Base-by-base conservation (phyloP, 2,797 vertebrate species). In the Sebastolobus alascanus region DNA sequence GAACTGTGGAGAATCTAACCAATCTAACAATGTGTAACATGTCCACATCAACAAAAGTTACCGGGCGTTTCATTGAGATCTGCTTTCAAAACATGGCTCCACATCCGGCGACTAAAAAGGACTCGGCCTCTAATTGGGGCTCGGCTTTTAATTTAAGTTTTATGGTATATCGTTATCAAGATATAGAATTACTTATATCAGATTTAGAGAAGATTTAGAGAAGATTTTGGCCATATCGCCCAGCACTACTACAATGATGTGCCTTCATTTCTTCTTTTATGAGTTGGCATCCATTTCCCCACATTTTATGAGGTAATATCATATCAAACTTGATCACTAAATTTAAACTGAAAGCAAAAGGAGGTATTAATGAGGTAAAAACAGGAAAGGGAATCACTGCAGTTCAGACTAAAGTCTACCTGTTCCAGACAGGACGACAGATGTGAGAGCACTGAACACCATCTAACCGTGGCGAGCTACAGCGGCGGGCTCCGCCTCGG, bases 391-490 rank as follows among this genome's bases (percentile, higher is more conserved):
- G 4, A 68, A 31, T 56, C n/a, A n/a, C 18, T 40, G 22, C 16
- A 59, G 33, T 63, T 31, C 10, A 33, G 29, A 8, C 66, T 46
- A 13, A 61, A 54, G 29, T 72, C 55, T 22, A 5, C 22, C 22
- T 38, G 35, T 68, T 33, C 10, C 13, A 33, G 68, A 72, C 27
- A 77, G 18, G 68, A 37, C 1, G 18, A 68, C 33, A 66, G 69
- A 84, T 64, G 55, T 13, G 12, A 43, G 58, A 40, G 68, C n/a
- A 22, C 8, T 60, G 72, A 68, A 76, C 77, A 61, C 64, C 68
- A 52, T 74, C 37, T 71, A 65, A 54, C 27, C 64, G 56, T 69
- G 55, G 37, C 14, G 4, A 38, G 25, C 75, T 64, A 35, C 55
- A 67, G 38, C 43, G 5, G 65, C 50, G 9, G 18, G 43, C 55